Percentiles rank a stretch among this genome's conserved stretches.
phyloP scores from a whole-genome alignment of 2,113 vertebrate species.

The Zonotrichia leucophrys region DNA sequence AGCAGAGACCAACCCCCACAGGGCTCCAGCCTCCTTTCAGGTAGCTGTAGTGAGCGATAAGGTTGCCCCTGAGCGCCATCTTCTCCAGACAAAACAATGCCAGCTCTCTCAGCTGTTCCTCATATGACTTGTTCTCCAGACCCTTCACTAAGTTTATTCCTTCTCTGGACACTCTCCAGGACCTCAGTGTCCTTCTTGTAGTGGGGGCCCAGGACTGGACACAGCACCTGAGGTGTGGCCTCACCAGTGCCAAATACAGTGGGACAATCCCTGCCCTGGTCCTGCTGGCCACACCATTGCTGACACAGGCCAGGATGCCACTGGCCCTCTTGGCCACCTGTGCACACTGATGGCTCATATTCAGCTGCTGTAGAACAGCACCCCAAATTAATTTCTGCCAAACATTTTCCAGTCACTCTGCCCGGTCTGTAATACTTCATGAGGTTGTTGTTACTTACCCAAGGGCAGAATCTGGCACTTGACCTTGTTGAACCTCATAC shows the following conservation, averaged over 20 bases:
- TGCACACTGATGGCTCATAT: background rate
- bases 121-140: background rate
- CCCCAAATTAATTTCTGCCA: background rate
- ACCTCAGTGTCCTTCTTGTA: background rate
- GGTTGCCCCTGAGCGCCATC: rapidly evolving
- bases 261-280: rapidly evolving
- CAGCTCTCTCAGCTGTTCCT: rapidly evolving
- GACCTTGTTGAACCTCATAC: background rate
- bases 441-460: background rate
- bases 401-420: background rate
- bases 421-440: background rate
- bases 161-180: background rate
- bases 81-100: rapidly evolving
- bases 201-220: background rate
- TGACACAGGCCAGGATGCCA: background rate
- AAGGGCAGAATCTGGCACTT: rapidly evolving
- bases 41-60: no score
- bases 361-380: background rate
- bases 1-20: background rate
- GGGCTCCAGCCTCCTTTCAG: background rate
- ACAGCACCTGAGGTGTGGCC: background rate
- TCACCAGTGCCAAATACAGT: rapidly evolving
- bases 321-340: background rate
- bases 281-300: background rate
- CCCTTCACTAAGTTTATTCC: background rate